These are phyloP conservation scores for Hoplostethus atlanticus DNA, from an alignment of 2,797 vertebrate species.

Conservation along the genomic window DNA sequence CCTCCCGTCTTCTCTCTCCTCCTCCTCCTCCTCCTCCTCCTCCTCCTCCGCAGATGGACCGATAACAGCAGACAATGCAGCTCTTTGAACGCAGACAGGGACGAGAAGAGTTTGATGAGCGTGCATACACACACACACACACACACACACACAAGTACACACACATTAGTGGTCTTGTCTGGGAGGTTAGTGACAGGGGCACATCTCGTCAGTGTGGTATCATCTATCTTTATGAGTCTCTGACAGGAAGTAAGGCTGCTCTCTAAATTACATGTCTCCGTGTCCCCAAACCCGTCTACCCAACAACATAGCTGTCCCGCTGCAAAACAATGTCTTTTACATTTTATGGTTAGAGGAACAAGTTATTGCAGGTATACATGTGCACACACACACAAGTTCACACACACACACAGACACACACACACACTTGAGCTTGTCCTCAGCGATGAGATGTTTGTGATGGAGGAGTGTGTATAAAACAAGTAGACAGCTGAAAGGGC, in stretches of 20 bases:
- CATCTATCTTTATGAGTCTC: conserved; percentile 77
- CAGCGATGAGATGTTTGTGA: conserved; percentile 64
- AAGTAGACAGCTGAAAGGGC: conserved; percentile 75
- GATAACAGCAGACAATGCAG: conserved; percentile 81
- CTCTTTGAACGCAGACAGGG: conserved; percentile 67
- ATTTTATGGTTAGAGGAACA: conserved; percentile 62
- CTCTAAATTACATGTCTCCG: conserved; percentile 75
- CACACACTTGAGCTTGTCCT: conserved; percentile 39
- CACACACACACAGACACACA: conserved; percentile 29
- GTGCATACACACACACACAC: conserved; percentile 14
- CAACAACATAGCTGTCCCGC: conserved; percentile 45
- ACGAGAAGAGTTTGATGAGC: conserved; percentile 57
- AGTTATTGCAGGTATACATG: conserved; percentile 63
- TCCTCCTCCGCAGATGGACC: conserved; percentile 66
- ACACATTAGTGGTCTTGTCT: conserved; percentile 21
- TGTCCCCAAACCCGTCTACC: conserved; percentile 58
- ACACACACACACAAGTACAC: conserved; percentile 21
- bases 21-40: background rate
- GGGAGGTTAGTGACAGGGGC: conserved; percentile 51
- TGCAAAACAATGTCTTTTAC: conserved; percentile 58
- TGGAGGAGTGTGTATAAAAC: conserved; percentile 70
- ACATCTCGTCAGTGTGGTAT: conserved; percentile 64
- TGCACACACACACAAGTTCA: conserved; percentile 20
- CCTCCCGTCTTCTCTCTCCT: background rate
- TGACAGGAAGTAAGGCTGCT: conserved; percentile 73